These are phyloP conservation scores for Aphis craccivora DNA, from an alignment of 1,140 invertebrate genomes.

Conservation along the genomic window DNA sequence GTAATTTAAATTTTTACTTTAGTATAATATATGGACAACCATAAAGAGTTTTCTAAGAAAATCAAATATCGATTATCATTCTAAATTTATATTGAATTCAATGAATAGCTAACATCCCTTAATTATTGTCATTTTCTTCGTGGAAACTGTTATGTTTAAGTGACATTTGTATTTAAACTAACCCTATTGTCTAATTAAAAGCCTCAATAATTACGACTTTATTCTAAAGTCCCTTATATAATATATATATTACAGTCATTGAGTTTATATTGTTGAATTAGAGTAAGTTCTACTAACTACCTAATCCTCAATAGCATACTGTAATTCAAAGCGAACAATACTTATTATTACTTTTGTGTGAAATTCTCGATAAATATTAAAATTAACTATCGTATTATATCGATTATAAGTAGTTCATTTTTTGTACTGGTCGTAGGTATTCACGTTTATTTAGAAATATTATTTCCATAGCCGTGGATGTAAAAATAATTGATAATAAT, in stretches of 20 bases:
- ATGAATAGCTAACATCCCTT: not conserved
- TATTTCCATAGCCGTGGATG: not conserved
- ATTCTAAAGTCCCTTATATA: not conserved
- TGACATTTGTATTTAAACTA: not conserved
- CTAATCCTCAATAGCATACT: not conserved
- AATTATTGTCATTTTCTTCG: not conserved
- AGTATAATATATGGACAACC: not conserved
- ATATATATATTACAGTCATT: slow-evolving; percentile 3
- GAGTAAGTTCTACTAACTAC: not conserved
- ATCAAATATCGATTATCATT: not conserved
- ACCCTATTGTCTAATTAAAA: not conserved
- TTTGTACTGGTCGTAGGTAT: not conserved
- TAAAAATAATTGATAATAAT: not conserved
- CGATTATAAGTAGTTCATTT: not conserved
- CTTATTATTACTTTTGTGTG: not conserved
- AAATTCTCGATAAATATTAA: not conserved
- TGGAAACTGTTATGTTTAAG: not conserved
- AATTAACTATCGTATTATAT: not conserved
- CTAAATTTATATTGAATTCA: not conserved
- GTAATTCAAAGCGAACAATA: not conserved
- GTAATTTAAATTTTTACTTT: not conserved
- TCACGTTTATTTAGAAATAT: not conserved
- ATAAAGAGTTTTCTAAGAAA: not conserved
- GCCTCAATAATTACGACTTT: not conserved
- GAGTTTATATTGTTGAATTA: not conserved